Conservation (phyloP, 2,888 invertebrate genomes). For the Caenorhabditis japonica region DNA sequence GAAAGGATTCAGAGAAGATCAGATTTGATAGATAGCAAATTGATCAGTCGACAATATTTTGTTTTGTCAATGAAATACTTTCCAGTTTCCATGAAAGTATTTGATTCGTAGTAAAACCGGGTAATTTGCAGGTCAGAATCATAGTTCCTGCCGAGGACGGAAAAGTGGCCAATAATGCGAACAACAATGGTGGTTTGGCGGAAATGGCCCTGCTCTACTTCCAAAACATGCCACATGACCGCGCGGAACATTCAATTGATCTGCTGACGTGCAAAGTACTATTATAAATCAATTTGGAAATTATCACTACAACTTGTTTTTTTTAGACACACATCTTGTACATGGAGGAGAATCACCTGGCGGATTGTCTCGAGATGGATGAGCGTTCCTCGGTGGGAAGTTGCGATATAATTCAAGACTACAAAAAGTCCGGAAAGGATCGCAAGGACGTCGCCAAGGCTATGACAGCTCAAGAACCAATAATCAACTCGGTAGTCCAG, state of each 20-base stretch:
- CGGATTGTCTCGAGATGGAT: conserved; percentile 74
- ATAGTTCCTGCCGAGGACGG: conserved; percentile 63
- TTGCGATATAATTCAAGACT: conserved; percentile 75
- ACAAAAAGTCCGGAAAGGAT: conserved; percentile 66
- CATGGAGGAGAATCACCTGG: conserved; percentile 71
- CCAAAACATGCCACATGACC: conserved; percentile 63
- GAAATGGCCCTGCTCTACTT: conserved; percentile 70
- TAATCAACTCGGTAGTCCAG: conserved; percentile 59
- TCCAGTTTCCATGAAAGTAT: conserved; percentile 1
- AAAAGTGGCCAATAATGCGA: conserved; percentile 34
- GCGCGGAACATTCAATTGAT: conserved; percentile 69
- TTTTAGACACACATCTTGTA: conserved; percentile 73
- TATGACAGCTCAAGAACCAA: conserved; percentile 55
- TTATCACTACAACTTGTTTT: not conserved
- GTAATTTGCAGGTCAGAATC: conserved; percentile 62
- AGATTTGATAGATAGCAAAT: conserved; percentile 21
- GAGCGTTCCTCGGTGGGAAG: conserved; percentile 72
- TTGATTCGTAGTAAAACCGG: not conserved
- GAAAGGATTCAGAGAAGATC: too few species aligned
- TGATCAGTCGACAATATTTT: conserved; percentile 5
- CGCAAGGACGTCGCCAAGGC: conserved; percentile 58
- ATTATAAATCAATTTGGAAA: not conserved
- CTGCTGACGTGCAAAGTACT: conserved; percentile 65
- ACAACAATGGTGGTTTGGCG: conserved; percentile 61
- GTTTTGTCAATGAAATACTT: conserved; percentile 35